Percentiles rank a stretch among this genome's conserved stretches.
Evolutionary conservation across 2,797 vertebrate species (phyloP).

Genomic region (Muraenolepis orangiensis): DNA sequence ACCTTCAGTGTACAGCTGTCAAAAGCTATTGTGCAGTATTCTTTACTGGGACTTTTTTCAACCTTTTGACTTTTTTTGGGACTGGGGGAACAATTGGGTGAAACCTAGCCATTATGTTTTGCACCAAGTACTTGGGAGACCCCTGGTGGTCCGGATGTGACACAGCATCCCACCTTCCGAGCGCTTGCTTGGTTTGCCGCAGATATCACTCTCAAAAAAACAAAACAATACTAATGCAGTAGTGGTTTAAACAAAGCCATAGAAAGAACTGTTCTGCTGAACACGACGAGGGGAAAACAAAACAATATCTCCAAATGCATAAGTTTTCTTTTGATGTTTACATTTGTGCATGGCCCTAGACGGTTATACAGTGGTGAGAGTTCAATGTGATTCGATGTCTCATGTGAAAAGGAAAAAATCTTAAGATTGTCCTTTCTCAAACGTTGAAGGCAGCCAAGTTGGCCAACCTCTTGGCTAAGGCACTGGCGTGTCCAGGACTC

Average conservation of each 20-base stretch:
- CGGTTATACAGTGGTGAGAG: conserved; percentile 15
- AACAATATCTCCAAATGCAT: not conserved
- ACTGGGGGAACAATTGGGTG: not conserved
- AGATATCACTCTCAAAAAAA: too few species aligned
- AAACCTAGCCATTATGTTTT: not conserved
- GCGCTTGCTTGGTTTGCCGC: conserved; percentile 40
- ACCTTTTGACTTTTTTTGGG: not conserved
- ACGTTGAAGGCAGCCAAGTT: conserved; percentile 25
- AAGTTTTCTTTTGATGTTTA: conserved; percentile 26
- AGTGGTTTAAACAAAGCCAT: conserved; percentile 32
- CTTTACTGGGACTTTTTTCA: not conserved
- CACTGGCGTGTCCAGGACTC: not conserved
- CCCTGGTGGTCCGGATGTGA: conserved; percentile 54
- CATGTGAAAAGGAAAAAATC: conserved; percentile 35
- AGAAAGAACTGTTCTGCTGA: conserved; percentile 17
- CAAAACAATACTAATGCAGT: too few species aligned
- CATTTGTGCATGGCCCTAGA: conserved; percentile 56
- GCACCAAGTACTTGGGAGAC: conserved; percentile 38
- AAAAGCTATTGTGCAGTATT: conserved; percentile 14
- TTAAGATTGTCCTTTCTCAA: conserved; percentile 21
- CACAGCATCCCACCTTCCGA: conserved; percentile 19
- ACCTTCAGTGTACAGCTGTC: conserved; percentile 12
- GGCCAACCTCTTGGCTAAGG: conserved; percentile 17
- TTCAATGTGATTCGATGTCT: conserved; percentile 9
- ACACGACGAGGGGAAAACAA: conserved; percentile 1